phyloP scores from a whole-genome alignment of 2,888 invertebrate genomes.

The Apoderus coryli region DNA sequence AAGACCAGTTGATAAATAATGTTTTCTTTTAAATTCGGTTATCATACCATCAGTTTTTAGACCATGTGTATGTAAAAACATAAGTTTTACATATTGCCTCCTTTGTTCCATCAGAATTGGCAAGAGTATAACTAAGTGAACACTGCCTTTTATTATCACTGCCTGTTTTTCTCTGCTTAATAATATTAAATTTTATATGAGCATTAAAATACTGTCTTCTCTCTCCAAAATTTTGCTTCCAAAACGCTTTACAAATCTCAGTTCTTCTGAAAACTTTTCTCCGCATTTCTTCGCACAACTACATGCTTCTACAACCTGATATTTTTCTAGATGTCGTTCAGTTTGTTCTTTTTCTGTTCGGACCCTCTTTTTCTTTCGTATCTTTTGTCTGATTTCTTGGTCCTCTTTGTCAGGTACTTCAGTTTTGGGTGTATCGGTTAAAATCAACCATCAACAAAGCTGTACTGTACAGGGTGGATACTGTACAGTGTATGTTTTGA shows the following conservation, averaged over 20 bases:
- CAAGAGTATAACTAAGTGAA: slow-evolving; percentile 6
- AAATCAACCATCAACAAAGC: too few relatives aligned
- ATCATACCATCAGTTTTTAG: slow-evolving; percentile 12
- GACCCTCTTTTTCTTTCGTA: slow-evolving; percentile 1
- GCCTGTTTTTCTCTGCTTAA: slow-evolving; percentile 7
- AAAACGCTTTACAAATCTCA: slow-evolving; percentile 6
- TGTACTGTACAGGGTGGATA: too few relatives aligned
- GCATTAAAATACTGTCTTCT: slow-evolving; percentile 7
- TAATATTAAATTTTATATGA: slow-evolving; percentile 6
- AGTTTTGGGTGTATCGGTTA: too few relatives aligned
- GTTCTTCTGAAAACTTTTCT: slow-evolving; percentile 4
- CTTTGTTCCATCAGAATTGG: slow-evolving; percentile 5
- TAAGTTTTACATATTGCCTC: slow-evolving; percentile 9
- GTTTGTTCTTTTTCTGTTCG: slow-evolving; percentile 4
- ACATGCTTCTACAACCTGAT: slow-evolving; percentile 7
- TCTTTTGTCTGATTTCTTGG: slow-evolving; percentile 3
- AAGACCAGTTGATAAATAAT: slow-evolving; percentile 3
- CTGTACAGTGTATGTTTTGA: too few relatives aligned
- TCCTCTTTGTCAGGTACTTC: slow-evolving; percentile 4
- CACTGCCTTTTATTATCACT: slow-evolving; percentile 8
- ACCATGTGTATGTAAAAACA: slow-evolving; percentile 10
- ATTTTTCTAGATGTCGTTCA: slow-evolving; percentile 5
- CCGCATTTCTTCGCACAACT: slow-evolving; percentile 7
- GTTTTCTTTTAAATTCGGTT: slow-evolving; percentile 9
- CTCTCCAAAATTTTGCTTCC: slow-evolving; percentile 6